Evolutionary conservation across 2,113 vertebrate genomes (phyloP), one percentile per base, ranked within the genome.

Genomic region (Amblyornis subalaris): DNA sequence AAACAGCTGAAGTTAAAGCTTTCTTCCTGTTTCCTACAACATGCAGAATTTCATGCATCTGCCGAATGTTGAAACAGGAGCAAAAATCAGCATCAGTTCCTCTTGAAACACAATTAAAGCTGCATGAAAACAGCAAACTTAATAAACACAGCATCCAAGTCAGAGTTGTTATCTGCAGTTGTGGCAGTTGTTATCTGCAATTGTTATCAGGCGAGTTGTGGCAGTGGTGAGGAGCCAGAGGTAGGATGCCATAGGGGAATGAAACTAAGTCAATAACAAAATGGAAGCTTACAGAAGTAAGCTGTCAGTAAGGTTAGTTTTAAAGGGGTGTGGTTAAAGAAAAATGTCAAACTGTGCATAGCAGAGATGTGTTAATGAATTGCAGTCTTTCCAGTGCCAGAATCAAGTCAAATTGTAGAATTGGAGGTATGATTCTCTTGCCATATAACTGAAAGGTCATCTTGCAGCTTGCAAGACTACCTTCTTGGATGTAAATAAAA

Each of bases 1-100:
- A 76, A 75, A 67, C 35, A 84, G 53, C 2, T 77, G 74, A 92
- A 94, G 48, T 84, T 66, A 64, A 79, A 93, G 36, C 61, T 90
- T 92, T 93, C 38, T 91, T 95, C 81, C 55, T 25, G 33, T 94
- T 96, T 86, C 67, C 79, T 93, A 48, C 69, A 86, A 69, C 69
- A 83, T 53, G 53, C 0, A 0, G 44, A 96, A 73, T 88, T 92
- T 60, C 35, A 48, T 58, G 31, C n/a, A 55, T 88, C 67, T 85
- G 73, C 69, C 65, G 86, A 75, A 66, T 73, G 70, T 64, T 93
- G 66, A 85, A 94, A 81, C 25, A 55, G 77, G 62, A 94, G 90
- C 73, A 95, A 90, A 93, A 92, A 72, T 66, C 70, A 35, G 58
- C 71, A 45, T 72, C 31, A 7, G 42, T 84, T 92, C 48, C 33